phyloP scores from a whole-genome alignment of 2,113 vertebrate genomes.

The Siniperca knerii region DNA sequence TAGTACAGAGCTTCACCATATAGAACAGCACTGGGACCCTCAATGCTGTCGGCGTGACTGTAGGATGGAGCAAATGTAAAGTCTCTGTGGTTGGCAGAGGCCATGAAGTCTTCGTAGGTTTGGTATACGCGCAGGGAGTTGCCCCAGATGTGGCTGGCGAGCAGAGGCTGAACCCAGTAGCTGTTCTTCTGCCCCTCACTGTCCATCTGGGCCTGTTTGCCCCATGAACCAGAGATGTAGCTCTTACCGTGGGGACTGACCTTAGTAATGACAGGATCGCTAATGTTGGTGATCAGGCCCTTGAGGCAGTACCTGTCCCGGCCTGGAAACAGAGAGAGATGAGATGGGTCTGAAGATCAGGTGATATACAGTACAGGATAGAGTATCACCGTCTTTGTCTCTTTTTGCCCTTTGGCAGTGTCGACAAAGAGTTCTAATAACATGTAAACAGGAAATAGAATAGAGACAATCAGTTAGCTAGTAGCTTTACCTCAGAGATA shows the following conservation, averaged over 20 bases:
- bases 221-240: conserved; percentile 89
- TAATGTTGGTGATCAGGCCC: conserved; percentile 83
- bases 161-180: conserved; percentile 89
- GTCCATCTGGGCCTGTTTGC: conserved; percentile 79
- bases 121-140: conserved; percentile 82
- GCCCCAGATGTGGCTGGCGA: conserved; percentile 69
- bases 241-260: conserved; percentile 87
- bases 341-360: neutral
- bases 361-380: neutral
- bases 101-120: conserved; percentile 86
- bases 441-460: too few species aligned
- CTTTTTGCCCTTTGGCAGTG: too few species aligned
- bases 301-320: conserved; percentile 58
- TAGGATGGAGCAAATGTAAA: conserved; percentile 33
- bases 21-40: conserved; percentile 86
- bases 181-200: conserved; percentile 49
- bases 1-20: conserved; percentile 88
- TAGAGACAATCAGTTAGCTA: too few species aligned
- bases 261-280: conserved; percentile 85
- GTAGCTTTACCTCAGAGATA: too few species aligned
- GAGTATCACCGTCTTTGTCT: too few species aligned
- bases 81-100: conserved; percentile 64
- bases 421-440: too few species aligned
- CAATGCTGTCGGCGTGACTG: conserved; percentile 59
- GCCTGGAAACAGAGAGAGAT: conserved; percentile 49